Conservation (phyloP, 2,113 vertebrate genomes). For the Tychaedon coryphoeus region DNA sequence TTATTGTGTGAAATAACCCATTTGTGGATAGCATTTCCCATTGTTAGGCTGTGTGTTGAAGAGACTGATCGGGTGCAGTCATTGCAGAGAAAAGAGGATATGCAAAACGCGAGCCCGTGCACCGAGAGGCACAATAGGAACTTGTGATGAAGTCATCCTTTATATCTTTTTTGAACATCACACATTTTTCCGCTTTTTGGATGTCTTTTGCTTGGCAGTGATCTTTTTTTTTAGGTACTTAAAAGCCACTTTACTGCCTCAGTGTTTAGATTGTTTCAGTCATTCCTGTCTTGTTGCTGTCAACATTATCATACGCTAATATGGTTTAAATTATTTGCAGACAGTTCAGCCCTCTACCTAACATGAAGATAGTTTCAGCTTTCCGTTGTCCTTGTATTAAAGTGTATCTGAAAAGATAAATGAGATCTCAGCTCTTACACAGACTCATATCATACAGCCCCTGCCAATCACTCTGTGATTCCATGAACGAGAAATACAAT, state of each 20-base stretch:
- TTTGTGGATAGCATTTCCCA: constrained; percentile 39
- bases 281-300: constrained; percentile 32
- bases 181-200: constrained; percentile 26
- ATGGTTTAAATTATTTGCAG: constrained; percentile 46
- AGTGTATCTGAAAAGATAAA: neutral
- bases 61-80: constrained; percentile 43
- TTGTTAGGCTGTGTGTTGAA: constrained; percentile 42
- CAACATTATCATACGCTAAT: constrained; percentile 12
- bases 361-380: neutral
- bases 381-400: neutral
- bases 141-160: constrained; percentile 26
- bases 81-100: constrained; percentile 37
- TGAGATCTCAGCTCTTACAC: neutral
- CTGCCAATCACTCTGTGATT: neutral
- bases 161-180: constrained; percentile 15
- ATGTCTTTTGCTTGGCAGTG: constrained; percentile 24
- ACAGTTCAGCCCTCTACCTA: constrained; percentile 2
- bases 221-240: constrained; percentile 42
- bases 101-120: constrained; percentile 10
- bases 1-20: constrained; percentile 55
- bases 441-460: neutral
- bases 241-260: constrained; percentile 36
- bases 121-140: constrained; percentile 20
- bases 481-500: neutral
- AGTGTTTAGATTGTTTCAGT: constrained; percentile 41